Conservation (phyloP, 2,888 invertebrate genomes). For the Heliconius sara region DNA sequence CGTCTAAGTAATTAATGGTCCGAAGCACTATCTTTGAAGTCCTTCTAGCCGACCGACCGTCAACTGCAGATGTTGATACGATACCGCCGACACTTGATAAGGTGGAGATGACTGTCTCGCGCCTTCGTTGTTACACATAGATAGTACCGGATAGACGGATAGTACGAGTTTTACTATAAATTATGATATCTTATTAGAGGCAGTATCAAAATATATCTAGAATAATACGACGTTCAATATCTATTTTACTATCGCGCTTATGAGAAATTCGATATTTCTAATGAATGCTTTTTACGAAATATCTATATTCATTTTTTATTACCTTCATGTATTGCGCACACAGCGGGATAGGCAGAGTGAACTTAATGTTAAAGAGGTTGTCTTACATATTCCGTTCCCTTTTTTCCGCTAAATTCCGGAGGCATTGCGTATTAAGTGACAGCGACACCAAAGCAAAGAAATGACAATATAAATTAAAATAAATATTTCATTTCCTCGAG, state of each 20-base stretch:
- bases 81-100: constrained; percentile 42
- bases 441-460: too few species aligned
- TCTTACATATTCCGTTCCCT: too few species aligned
- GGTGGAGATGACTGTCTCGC: constrained; percentile 39
- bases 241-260: neutral
- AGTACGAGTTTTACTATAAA: constrained; percentile 21
- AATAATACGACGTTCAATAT: neutral
- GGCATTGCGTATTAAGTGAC: too few species aligned
- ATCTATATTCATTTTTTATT: too few species aligned
- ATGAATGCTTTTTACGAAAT: neutral
- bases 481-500: too few species aligned
- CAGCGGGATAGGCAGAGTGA: too few species aligned
- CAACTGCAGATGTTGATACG: constrained; percentile 40
- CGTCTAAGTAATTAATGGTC: constrained; percentile 40
- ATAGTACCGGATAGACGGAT: constrained; percentile 35
- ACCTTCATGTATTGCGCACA: too few species aligned
- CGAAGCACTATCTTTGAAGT: constrained; percentile 40
- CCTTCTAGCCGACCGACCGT: constrained; percentile 37
- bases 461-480: too few species aligned
- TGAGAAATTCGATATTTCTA: neutral
- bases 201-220: neutral
- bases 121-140: constrained; percentile 29
- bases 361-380: too few species aligned
- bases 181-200: constrained; percentile 24
- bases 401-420: too few species aligned